These are phyloP conservation scores for Diorhabda carinulata DNA, from an alignment of 1,140 invertebrate genomes.

Conservation along the genomic window DNA sequence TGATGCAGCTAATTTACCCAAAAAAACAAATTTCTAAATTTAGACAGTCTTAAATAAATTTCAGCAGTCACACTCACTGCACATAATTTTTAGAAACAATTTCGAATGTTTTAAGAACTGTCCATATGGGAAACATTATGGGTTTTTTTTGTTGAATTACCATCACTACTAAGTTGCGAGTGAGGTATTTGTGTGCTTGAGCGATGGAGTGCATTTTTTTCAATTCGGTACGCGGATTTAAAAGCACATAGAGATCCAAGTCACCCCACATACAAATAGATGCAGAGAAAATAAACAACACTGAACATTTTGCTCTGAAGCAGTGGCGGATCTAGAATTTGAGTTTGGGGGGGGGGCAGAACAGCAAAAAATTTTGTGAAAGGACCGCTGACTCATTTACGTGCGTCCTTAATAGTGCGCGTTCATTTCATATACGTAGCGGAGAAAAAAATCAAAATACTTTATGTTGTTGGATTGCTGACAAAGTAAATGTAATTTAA, in stretches of 20 bases:
- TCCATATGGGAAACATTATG: neutral
- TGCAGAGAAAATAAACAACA: neutral
- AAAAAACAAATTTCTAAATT: neutral
- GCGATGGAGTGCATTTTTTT: conserved; percentile 10
- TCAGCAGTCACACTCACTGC: neutral
- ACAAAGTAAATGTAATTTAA: too few relatives aligned
- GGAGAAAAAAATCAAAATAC: too few relatives aligned
- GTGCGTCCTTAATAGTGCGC: too few relatives aligned
- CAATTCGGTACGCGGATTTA: conserved; percentile 6
- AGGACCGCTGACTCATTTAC: too few relatives aligned
- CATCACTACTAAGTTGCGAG: conserved; percentile 17
- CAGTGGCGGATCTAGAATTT: too few relatives aligned
- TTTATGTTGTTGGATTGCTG: too few relatives aligned
- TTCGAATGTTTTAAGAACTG: neutral
- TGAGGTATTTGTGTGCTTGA: conserved; percentile 18
- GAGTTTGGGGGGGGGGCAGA: too few relatives aligned
- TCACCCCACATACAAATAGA: neutral
- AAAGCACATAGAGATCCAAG: neutral
- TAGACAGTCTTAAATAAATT: neutral
- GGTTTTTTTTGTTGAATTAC: conserved; percentile 7
- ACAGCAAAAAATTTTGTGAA: too few relatives aligned
- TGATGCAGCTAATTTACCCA: neutral
- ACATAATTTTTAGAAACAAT: neutral
- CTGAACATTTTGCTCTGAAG: neutral
- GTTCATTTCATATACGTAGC: too few relatives aligned